Evolutionary conservation across 2,888 invertebrate genomes (phyloP).

Genomic region (Lepas anatifera): DNA sequence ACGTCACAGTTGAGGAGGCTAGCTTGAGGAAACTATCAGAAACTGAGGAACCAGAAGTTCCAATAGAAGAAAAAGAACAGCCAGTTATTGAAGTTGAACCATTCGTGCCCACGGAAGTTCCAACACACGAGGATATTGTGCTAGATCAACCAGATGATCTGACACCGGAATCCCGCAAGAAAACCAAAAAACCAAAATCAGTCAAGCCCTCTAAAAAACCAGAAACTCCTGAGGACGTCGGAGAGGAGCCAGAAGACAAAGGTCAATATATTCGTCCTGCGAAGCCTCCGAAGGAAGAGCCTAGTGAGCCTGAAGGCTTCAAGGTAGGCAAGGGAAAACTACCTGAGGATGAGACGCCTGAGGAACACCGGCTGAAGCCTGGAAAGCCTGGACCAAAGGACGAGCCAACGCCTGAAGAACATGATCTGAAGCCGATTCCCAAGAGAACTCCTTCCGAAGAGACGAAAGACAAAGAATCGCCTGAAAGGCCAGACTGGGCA

Average conservation of each 20-base stretch:
- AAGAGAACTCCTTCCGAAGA: too few species aligned
- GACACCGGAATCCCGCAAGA: not conserved
- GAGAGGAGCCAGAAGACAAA: too few species aligned
- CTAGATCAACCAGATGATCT: not conserved
- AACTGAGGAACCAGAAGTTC: not conserved
- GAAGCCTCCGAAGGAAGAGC: not conserved
- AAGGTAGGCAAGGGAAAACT: conserved; percentile 15
- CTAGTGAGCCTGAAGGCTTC: not conserved
- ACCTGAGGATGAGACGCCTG: conserved; percentile 13
- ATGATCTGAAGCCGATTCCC: conserved; percentile 18
- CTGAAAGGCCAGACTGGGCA: too few species aligned
- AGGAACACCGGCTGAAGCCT: conserved; percentile 14
- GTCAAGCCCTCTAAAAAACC: too few species aligned
- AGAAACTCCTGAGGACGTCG: not conserved
- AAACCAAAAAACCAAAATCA: not conserved
- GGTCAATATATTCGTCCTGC: too few species aligned
- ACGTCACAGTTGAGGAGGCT: too few species aligned
- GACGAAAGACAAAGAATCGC: too few species aligned
- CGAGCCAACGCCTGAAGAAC: conserved; percentile 16
- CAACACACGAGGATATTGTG: not conserved
- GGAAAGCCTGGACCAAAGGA: conserved; percentile 17
- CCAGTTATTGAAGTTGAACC: not conserved
- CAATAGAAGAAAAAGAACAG: not conserved
- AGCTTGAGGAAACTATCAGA: too few species aligned
- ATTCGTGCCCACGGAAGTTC: not conserved